Base-by-base conservation (phyloP, 2,888 invertebrate genomes). In the Drosophila monieri region DNA sequence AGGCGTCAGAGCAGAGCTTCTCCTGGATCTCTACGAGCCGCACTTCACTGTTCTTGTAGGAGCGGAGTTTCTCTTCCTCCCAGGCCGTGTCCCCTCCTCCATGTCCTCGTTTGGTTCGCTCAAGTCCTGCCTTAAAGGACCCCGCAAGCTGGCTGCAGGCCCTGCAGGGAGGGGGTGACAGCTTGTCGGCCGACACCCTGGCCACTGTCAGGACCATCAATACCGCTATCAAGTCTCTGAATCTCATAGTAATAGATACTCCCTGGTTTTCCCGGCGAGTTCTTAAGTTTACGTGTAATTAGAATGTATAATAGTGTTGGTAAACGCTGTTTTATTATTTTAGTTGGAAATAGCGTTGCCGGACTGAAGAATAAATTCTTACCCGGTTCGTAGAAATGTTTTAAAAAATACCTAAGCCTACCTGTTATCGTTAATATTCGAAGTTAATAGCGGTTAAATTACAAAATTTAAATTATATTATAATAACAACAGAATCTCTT, bases 51-150 rank as follows among this genome's bases (percentile, higher is more conserved):
- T 94, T 95, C 72, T 95, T 94, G 90, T 98, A 98, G 1, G 95
- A 94, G 53, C 95, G 94, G 55, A 97, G 91, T 79, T 97, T 96
- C 88, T 97, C 95, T 90, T 97, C 97, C 90, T 98, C 98, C 97
- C 98, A 98, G 5, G 96, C 97, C 0, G 97, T 94, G 90, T 98
- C 98, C 0, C 98, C 98, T 3, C 98, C 98, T 81, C 97, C 98
- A 91, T 96, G 97, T 90, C 96, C 96, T 79, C 96, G 94, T n/a
- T 95, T 93, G 0, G 98, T 98, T 76, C 94, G 93, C 71, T 95
- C 95, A 74, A 98, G 92, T 2, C 97, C 97, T 73, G 94, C 94
- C 89, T 94, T 94, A 85, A 97, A 96, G 1, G 97, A 97, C 30
- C 95, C 94, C 3, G 95, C 93, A 55, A 96, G 93, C 74, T 94